These are phyloP conservation scores for Channallabes apus DNA, from an alignment of 2,797 vertebrate species.

Conservation along the genomic window DNA sequence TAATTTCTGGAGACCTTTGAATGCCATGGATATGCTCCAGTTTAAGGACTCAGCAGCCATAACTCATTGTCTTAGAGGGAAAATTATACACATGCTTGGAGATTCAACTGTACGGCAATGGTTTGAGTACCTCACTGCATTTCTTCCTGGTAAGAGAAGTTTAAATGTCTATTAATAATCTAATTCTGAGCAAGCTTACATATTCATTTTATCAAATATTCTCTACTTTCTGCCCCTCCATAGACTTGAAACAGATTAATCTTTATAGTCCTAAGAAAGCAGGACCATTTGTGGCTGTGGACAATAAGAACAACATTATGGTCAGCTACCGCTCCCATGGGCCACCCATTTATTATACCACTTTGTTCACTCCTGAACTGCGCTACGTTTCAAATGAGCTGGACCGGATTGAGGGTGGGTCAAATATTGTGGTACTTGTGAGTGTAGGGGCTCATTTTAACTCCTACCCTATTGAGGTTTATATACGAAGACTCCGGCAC, in stretches of 20 bases:
- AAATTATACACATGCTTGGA: constrained; percentile 89
- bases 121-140: constrained; percentile 89
- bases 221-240: not conserved
- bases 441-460: constrained; percentile 96
- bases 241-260: constrained; percentile 89
- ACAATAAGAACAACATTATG: constrained; percentile 84
- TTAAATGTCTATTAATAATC: not conserved
- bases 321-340: constrained; percentile 91
- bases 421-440: constrained; percentile 78
- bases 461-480: constrained; percentile 88
- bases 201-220: not conserved
- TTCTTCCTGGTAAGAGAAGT: constrained; percentile 82
- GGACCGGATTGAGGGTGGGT: constrained; percentile 85
- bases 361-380: constrained; percentile 83
- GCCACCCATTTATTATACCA: constrained; percentile 90
- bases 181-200: not conserved
- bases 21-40: too few relatives aligned
- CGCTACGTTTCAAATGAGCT: constrained; percentile 92
- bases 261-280: constrained; percentile 89
- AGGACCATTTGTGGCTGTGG: constrained; percentile 87
- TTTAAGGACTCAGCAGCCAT: constrained; percentile 61
- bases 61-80: constrained; percentile 85
- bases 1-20: too few relatives aligned
- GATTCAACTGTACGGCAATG: constrained; percentile 95
- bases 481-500: constrained; percentile 67